phyloP scores from a whole-genome alignment of 2,113 vertebrate genomes.

The Amia ocellicauda region DNA sequence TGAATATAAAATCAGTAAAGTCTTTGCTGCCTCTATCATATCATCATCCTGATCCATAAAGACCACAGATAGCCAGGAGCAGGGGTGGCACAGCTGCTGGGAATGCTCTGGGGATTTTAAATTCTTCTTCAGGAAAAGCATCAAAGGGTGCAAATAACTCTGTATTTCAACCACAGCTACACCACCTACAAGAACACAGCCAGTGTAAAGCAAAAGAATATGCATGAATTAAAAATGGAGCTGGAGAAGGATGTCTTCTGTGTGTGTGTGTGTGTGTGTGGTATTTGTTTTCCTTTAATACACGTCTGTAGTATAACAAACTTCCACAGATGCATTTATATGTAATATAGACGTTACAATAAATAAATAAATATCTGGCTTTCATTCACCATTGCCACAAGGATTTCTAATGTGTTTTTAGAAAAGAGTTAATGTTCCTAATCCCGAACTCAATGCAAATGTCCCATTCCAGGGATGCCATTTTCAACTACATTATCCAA shows the following conservation, averaged over 20 bases:
- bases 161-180: constrained; percentile 29
- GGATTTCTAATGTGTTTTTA: too few relatives aligned
- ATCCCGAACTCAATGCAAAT: background rate
- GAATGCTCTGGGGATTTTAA: constrained; percentile 27
- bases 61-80: constrained; percentile 75
- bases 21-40: constrained; percentile 85
- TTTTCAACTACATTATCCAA: background rate
- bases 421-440: too few relatives aligned
- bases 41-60: constrained; percentile 95
- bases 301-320: too few relatives aligned
- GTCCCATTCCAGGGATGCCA: background rate
- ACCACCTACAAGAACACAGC: constrained; percentile 28
- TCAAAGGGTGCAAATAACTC: constrained; percentile 52
- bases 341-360: too few relatives aligned
- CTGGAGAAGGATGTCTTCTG: too few relatives aligned
- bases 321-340: too few relatives aligned
- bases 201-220: too few relatives aligned
- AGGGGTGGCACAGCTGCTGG: constrained; percentile 51
- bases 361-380: too few relatives aligned
- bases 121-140: constrained; percentile 65
- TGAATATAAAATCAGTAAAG: constrained; percentile 69
- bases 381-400: too few relatives aligned
- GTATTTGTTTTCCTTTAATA: too few relatives aligned
- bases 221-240: too few relatives aligned
- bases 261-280: too few relatives aligned